Conservation (phyloP, 1,140 invertebrate genomes). For the Drosophila punjabiensis region DNA sequence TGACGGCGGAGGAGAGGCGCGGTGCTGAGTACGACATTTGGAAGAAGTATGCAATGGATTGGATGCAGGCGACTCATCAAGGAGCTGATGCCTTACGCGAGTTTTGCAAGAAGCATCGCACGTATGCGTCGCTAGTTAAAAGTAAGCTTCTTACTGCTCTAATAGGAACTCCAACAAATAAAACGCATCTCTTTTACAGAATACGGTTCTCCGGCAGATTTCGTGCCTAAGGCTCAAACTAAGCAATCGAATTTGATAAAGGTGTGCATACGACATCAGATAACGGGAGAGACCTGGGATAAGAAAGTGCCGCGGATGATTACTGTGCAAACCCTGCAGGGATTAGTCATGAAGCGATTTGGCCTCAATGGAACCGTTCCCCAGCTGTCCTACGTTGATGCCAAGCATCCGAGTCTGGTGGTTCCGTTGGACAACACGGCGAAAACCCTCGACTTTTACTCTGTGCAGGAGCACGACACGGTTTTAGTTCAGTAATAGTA, state of each 20-base stretch:
- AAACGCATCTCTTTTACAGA: slow-evolving; percentile 86
- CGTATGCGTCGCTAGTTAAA: slow-evolving; percentile 88
- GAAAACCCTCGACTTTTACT: slow-evolving; percentile 93
- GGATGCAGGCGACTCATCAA: slow-evolving; percentile 88
- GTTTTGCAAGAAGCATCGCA: slow-evolving; percentile 91
- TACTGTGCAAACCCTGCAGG: slow-evolving; percentile 91
- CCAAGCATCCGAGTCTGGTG: slow-evolving; percentile 88
- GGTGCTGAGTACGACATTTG: slow-evolving; percentile 96
- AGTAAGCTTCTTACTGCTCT: slow-evolving; percentile 80
- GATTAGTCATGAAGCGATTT: slow-evolving; percentile 80
- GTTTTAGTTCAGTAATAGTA: slow-evolving; percentile 87
- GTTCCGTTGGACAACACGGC: slow-evolving; percentile 92
- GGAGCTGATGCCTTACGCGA: slow-evolving; percentile 84
- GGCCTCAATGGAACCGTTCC: slow-evolving; percentile 70
- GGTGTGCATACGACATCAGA: slow-evolving; percentile 87
- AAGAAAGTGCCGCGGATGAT: slow-evolving; percentile 92
- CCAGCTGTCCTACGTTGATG: slow-evolving; percentile 86
- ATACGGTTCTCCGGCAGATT: slow-evolving; percentile 92
- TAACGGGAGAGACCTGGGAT: slow-evolving; percentile 87
- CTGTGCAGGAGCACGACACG: slow-evolving; percentile 93
- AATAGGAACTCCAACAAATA: slow-evolving; percentile 11
- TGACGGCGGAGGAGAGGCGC: slow-evolving; percentile 89
- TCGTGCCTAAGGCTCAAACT: slow-evolving; percentile 87
- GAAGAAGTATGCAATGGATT: slow-evolving; percentile 91
- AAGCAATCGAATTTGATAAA: slow-evolving; percentile 89